Percentiles rank a stretch among this genome's conserved stretches.
Evolutionary conservation across 2,888 invertebrate species (phyloP).

Genomic region (Helobdella robusta): DNA sequence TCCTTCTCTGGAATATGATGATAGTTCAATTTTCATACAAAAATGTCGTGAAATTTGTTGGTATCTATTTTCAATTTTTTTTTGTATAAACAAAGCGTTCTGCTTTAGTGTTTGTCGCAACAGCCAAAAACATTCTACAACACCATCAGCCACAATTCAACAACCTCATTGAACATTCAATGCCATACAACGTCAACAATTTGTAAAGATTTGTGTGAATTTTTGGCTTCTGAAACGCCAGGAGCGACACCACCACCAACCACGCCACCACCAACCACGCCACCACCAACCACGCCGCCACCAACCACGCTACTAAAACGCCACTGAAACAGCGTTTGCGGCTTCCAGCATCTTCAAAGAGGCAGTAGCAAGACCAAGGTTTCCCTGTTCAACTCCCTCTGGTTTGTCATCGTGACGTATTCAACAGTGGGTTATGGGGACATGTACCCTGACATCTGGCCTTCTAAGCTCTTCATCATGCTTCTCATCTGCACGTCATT

Average conservation of each 20-base stretch:
- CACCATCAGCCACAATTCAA: too few relatives aligned
- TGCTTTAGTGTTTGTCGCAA: too few relatives aligned
- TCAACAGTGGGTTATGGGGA: slow-evolving; percentile 97
- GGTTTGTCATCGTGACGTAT: slow-evolving; percentile 95
- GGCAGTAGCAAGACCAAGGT: slow-evolving; percentile 79
- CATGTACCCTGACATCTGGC: slow-evolving; percentile 88
- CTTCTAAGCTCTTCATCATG: slow-evolving; percentile 92
- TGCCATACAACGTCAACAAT: neutral
- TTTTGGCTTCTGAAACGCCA: neutral
- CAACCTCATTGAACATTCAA: too few relatives aligned
- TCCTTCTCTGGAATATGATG: neutral
- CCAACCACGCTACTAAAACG: too few relatives aligned
- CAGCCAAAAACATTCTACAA: too few relatives aligned
- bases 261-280: too few relatives aligned
- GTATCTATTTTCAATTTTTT: neutral
- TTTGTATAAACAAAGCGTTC: too few relatives aligned
- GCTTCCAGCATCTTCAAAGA: slow-evolving; percentile 87
- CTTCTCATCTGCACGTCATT: slow-evolving; percentile 94
- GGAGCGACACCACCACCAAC: too few relatives aligned
- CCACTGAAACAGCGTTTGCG: slow-evolving; percentile 66
- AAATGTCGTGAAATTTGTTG: too few relatives aligned
- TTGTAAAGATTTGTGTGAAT: neutral
- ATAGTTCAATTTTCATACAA: too few relatives aligned
- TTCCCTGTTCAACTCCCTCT: slow-evolving; percentile 88
- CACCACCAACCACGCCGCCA: too few relatives aligned